Conservation (phyloP, 2,888 invertebrate species). For the Melanotus villosus region DNA sequence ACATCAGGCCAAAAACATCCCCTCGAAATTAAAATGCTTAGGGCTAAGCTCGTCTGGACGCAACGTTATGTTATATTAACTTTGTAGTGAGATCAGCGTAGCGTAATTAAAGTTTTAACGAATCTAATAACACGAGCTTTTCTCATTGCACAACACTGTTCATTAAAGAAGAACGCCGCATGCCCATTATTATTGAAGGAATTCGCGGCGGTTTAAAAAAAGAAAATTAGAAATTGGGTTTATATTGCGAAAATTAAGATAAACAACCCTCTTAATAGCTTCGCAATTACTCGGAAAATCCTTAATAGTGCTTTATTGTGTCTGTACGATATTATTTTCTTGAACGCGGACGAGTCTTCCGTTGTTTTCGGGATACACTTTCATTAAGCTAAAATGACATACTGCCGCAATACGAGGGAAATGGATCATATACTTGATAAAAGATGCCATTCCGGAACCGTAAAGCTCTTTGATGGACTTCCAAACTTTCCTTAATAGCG, state of each 20-base stretch:
- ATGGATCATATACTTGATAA: slow-evolving; percentile 44
- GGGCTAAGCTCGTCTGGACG: slow-evolving; percentile 45
- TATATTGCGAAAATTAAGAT: slow-evolving; percentile 43
- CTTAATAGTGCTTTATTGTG: slow-evolving; percentile 33
- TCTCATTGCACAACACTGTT: slow-evolving; percentile 39
- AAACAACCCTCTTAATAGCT: slow-evolving; percentile 44
- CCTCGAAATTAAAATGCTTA: slow-evolving; percentile 47
- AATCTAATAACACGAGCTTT: slow-evolving; percentile 46
- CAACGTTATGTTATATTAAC: slow-evolving; percentile 46
- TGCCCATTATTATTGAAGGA: slow-evolving; percentile 31
- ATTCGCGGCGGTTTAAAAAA: slow-evolving; percentile 36
- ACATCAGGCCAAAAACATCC: slow-evolving; percentile 42
- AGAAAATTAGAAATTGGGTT: slow-evolving; percentile 40
- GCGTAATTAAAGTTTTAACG: slow-evolving; percentile 50
- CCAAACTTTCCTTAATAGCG: slow-evolving; percentile 37
- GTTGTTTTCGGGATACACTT: slow-evolving; percentile 40
- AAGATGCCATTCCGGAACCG: slow-evolving; percentile 37
- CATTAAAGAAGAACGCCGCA: slow-evolving; percentile 34
- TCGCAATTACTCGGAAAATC: slow-evolving; percentile 46
- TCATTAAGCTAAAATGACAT: slow-evolving; percentile 49
- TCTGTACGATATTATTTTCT: slow-evolving; percentile 27
- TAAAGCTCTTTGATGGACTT: slow-evolving; percentile 40
- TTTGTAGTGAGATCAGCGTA: slow-evolving; percentile 45
- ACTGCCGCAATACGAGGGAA: slow-evolving; percentile 40
- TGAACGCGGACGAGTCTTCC: slow-evolving; percentile 6